Evolutionary conservation across 2,113 vertebrate genomes (phyloP).

Genomic region (Indicator maculatus): DNA sequence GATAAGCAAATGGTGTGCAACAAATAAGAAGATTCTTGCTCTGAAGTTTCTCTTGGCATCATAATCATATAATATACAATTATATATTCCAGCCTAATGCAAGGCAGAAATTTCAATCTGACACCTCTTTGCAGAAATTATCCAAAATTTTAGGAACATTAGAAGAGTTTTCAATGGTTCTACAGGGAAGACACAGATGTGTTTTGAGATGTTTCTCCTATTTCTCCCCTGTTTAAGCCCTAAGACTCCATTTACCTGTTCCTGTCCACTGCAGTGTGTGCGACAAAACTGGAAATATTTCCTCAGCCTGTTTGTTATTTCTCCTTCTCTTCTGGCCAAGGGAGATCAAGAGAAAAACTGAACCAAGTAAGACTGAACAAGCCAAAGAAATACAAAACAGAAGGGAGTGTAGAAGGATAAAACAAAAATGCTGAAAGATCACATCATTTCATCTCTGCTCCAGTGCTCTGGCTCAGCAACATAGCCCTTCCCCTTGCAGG

Average conservation of each 20-base stretch:
- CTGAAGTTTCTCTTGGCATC: background rate
- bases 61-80: background rate
- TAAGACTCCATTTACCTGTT: background rate
- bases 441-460: background rate
- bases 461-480: background rate
- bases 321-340: background rate
- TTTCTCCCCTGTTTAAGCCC: background rate
- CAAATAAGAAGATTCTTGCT: slow-evolving; percentile 24
- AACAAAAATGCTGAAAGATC: background rate
- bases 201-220: background rate
- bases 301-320: slow-evolving; percentile 17
- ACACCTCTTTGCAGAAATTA: background rate
- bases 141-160: background rate
- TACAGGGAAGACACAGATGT: background rate
- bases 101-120: background rate
- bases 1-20: slow-evolving; percentile 10
- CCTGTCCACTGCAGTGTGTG: background rate
- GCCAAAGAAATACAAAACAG: background rate
- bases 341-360: background rate
- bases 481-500: background rate
- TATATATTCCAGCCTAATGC: background rate
- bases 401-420: background rate
- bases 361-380: background rate
- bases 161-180: background rate
- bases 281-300: background rate